Conservation (phyloP, 2,113 vertebrate genomes). For the Eudyptes chrysolophus region DNA sequence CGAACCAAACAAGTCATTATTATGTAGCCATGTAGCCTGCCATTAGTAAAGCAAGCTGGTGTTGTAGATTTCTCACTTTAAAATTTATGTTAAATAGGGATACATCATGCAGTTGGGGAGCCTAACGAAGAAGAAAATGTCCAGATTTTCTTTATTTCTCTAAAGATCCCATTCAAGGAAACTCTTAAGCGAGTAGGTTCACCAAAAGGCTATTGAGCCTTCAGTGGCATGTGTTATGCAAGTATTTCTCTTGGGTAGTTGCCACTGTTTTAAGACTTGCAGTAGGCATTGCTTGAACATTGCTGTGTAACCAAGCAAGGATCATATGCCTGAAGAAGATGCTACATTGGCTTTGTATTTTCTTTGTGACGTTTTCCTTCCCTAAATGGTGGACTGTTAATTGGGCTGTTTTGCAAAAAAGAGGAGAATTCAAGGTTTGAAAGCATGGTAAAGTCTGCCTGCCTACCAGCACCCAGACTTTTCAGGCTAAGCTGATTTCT, state of each 20-base stretch:
- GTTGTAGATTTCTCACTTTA: neutral
- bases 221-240: neutral
- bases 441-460: neutral
- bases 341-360: neutral
- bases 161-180: conserved; percentile 54
- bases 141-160: conserved; percentile 61
- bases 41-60: neutral
- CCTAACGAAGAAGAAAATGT: conserved; percentile 25
- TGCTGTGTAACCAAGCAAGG: conserved; percentile 34
- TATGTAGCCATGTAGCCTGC: neutral
- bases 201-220: conserved; percentile 47
- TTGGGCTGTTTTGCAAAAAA: neutral
- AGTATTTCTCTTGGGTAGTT: conserved; percentile 46
- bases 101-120: neutral
- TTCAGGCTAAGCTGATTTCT: neutral
- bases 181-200: conserved; percentile 47
- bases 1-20: neutral
- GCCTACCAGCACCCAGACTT: neutral
- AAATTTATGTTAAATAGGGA: neutral
- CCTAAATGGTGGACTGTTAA: neutral
- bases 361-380: neutral
- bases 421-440: neutral
- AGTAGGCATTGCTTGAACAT: conserved; percentile 42
- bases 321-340: conserved; percentile 37
- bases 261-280: conserved; percentile 35